phyloP scores from a whole-genome alignment of 2,888 invertebrate species.

The Chrysolina haemoptera region DNA sequence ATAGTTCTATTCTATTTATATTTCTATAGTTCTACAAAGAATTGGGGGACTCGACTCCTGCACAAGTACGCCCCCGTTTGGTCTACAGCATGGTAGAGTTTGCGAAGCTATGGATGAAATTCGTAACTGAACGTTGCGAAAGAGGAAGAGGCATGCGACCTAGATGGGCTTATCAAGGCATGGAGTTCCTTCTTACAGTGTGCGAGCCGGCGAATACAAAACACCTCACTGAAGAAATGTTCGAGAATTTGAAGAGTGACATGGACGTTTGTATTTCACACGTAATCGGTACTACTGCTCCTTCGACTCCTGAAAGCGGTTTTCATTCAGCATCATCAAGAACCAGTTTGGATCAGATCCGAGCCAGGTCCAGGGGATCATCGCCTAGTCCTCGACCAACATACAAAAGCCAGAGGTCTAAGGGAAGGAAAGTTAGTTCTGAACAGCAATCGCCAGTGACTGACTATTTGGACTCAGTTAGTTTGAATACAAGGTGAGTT shows the following conservation, averaged over 20 bases:
- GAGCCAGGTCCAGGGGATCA: constrained; percentile 64
- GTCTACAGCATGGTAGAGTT: constrained; percentile 78
- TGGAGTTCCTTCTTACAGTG: constrained; percentile 88
- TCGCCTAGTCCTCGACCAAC: constrained; percentile 67
- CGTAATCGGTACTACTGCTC: constrained; percentile 78
- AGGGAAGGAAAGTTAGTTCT: constrained; percentile 63
- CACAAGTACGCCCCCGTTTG: constrained; percentile 68
- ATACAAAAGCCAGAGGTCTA: constrained; percentile 65
- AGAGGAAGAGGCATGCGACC: constrained; percentile 82
- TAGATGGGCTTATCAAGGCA: constrained; percentile 90
- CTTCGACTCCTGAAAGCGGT: constrained; percentile 67
- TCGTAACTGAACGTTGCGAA: constrained; percentile 88
- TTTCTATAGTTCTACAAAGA: constrained; percentile 78
- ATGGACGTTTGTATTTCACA: constrained; percentile 92
- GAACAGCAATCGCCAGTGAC: constrained; percentile 61
- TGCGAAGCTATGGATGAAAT: constrained; percentile 90
- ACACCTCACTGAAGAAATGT: constrained; percentile 83
- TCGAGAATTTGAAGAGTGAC: constrained; percentile 83
- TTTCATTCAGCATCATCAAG: constrained; percentile 64
- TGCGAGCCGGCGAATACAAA: constrained; percentile 89
- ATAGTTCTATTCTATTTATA: background rate
- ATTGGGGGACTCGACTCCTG: constrained; percentile 75
- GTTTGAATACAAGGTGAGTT: constrained; percentile 50
- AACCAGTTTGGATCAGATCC: constrained; percentile 61
- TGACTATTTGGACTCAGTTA: constrained; percentile 55